Evolutionary conservation across 2,888 invertebrate species (phyloP), one percentile per base, ranked within the genome.

Genomic region (Caenorhabditis sp.): DNA sequence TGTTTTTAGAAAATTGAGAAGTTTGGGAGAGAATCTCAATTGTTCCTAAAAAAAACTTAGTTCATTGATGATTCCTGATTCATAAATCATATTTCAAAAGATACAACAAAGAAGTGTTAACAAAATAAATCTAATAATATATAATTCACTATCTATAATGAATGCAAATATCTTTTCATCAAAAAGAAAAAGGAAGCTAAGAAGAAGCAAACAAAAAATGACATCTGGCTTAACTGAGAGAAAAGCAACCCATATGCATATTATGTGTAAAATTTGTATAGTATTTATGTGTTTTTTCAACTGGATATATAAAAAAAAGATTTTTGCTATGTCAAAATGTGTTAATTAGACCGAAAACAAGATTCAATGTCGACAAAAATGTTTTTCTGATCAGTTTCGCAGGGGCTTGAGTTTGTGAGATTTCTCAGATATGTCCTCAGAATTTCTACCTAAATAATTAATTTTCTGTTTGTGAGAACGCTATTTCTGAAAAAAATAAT

Each of bases 261-360:
- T 54, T 54, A 25, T 54, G 25, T 54, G 54, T 54, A 25, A 54
- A 26, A 25, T 54, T 54, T 54, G 54, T 26, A 26, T 54, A 26
- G 54, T 54, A 23, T 26, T 54, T 23, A 54, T 54, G 23, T 54
- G 25, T 54, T 54, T 54, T 54, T 54, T 54, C 54, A 20, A 12
- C 14, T 54, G 7, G 54, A 54, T 14, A 54, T 14, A 54, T 54
- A n/a, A 20, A 20, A 23, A 25, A 54, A 20, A 12, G 54, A 54
- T 54, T 26, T 25, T 43, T 43, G 31, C 20, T 7, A 21, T 54
- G 12, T 23, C 21, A 14, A 26, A 54, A 54, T 23, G 1, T 54
- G 23, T 54, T 17, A 54, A 25, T 54, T 23, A 54, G 26, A 25
- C 54, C 25, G 54, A 20, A 26, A 26, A 54, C 17, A 54, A 8